These are phyloP conservation scores for Engraulis encrasicolus DNA, from an alignment of 2,113 vertebrate species.

Conservation along the genomic window DNA sequence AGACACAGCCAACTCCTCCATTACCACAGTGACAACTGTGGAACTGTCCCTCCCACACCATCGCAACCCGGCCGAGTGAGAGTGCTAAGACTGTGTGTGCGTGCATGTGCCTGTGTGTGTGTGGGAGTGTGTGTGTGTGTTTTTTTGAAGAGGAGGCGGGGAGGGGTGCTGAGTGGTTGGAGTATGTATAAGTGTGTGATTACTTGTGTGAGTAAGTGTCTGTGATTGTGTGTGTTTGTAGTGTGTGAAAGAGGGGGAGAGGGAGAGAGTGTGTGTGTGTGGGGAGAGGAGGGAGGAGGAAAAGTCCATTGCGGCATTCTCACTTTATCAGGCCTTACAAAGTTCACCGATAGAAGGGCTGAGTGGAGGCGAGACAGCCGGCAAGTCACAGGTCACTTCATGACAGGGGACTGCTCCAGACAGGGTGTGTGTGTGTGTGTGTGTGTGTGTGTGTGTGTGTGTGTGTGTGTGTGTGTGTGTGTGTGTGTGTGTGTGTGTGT, in stretches of 20 bases:
- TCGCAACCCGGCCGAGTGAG: slow-evolving; percentile 42
- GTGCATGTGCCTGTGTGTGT: slow-evolving; percentile 54
- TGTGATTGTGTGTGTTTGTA: slow-evolving; percentile 39
- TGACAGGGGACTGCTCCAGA: slow-evolving; percentile 58
- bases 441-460: no score
- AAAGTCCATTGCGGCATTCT: slow-evolving; percentile 72
- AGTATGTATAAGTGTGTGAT: background rate
- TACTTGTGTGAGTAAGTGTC: background rate
- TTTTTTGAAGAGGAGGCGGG: slow-evolving; percentile 51
- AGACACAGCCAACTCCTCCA: slow-evolving; percentile 58
- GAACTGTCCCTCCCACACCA: slow-evolving; percentile 64
- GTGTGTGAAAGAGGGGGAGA: slow-evolving; percentile 42
- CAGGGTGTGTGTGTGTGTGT: no score
- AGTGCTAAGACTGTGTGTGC: slow-evolving; percentile 50
- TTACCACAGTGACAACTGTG: slow-evolving; percentile 64
- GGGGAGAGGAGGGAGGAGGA: slow-evolving; percentile 52
- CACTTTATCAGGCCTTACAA: slow-evolving; percentile 83
- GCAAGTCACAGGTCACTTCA: slow-evolving; percentile 78
- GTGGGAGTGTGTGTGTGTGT: slow-evolving; percentile 34
- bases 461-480: no score
- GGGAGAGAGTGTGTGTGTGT: slow-evolving; percentile 34
- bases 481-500: no score
- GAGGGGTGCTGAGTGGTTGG: slow-evolving; percentile 32
- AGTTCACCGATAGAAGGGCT: slow-evolving; percentile 85
- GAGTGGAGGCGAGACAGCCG: slow-evolving; percentile 74